Conservation (phyloP, 37 sponge, comb jelly and placozoan genomes). For the Aphrocallistes beatrix region DNA sequence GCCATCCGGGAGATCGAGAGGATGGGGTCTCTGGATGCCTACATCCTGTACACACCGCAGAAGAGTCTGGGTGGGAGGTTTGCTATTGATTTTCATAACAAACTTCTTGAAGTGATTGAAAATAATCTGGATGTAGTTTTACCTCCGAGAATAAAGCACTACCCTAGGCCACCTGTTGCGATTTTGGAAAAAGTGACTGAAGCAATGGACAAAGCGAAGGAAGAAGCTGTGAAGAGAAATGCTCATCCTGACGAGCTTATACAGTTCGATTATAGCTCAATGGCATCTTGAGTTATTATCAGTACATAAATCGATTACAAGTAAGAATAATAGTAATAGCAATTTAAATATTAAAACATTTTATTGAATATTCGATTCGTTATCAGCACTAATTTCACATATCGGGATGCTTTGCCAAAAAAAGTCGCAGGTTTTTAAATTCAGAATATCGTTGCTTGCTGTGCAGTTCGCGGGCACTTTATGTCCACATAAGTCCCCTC, state of each 20-base stretch:
- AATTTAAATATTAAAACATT: no score
- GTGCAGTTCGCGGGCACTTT: no score
- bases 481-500: no score
- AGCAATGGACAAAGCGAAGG: background rate
- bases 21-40: constrained; percentile 67
- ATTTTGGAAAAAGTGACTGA: background rate
- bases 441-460: no score
- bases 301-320: no score
- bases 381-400: no score
- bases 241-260: background rate
- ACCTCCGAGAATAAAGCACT: background rate
- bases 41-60: constrained; percentile 65
- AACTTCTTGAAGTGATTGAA: background rate
- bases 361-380: no score
- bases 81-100: constrained; percentile 32
- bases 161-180: background rate
- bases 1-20: constrained; percentile 75
- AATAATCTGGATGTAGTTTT: background rate
- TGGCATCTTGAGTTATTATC: background rate
- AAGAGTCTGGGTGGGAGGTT: constrained; percentile 47
- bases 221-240: background rate
- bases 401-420: no score
- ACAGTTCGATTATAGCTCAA: background rate
- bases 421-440: no score
- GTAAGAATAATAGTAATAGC: no score